Conservation (phyloP, 2,113 vertebrate genomes). For the Micromys minutus region DNA sequence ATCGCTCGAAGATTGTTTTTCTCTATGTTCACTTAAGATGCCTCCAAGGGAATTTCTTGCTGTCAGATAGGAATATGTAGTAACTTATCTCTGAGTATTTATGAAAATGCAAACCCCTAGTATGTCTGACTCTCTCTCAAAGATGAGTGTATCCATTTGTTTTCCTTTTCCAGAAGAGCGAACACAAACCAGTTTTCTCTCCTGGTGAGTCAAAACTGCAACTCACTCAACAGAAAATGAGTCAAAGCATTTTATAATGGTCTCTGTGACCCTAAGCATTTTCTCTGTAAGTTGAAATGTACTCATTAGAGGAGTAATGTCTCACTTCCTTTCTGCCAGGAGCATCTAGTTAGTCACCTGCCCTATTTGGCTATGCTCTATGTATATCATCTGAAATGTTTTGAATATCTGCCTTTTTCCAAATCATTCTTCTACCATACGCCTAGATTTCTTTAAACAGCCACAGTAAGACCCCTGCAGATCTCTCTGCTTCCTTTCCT, state of each 20-base stretch:
- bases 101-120: slow-evolving; percentile 18
- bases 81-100: slow-evolving; percentile 8
- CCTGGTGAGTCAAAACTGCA: slow-evolving; percentile 42
- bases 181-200: slow-evolving; percentile 37
- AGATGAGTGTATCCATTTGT: slow-evolving; percentile 36
- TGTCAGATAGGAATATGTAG: background rate
- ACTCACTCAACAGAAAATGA: background rate
- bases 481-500: background rate
- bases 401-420: background rate
- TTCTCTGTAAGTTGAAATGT: slow-evolving; percentile 33
- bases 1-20: slow-evolving; percentile 33
- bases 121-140: background rate
- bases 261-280: background rate
- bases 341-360: background rate
- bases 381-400: background rate
- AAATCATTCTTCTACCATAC: background rate
- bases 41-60: background rate
- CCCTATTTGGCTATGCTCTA: background rate
- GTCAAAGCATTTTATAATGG: slow-evolving; percentile 1
- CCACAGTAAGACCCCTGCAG: background rate
- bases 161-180: slow-evolving; percentile 54
- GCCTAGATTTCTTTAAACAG: background rate
- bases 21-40: background rate
- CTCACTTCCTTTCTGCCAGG: slow-evolving; percentile 1
- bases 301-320: background rate